Evolutionary conservation across 2,113 vertebrate species (phyloP).

Genomic region (Mesoclemmys tuberculata): DNA sequence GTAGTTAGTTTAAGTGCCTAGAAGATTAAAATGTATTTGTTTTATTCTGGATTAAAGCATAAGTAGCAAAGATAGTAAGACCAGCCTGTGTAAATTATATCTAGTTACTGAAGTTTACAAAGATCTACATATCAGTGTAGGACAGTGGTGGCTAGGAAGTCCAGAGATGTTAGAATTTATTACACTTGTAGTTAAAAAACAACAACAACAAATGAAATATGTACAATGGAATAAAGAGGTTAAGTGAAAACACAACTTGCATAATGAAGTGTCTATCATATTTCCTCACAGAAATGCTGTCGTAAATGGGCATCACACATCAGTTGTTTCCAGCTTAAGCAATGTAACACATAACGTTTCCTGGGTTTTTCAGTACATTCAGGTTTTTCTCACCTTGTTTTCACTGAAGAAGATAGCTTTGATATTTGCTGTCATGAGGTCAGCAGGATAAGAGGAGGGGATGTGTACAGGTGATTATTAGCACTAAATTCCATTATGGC

Average conservation of each 20-base stretch:
- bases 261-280: slow-evolving; percentile 56
- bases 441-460: background rate
- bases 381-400: slow-evolving; percentile 17
- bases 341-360: slow-evolving; percentile 25
- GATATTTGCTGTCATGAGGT: slow-evolving; percentile 41
- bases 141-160: slow-evolving; percentile 71
- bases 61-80: slow-evolving; percentile 65
- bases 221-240: slow-evolving; percentile 51
- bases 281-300: slow-evolving; percentile 60
- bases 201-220: slow-evolving; percentile 8
- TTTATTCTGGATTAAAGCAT: slow-evolving; percentile 71
- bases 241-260: slow-evolving; percentile 71
- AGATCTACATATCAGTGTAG: slow-evolving; percentile 25
- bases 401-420: slow-evolving; percentile 15
- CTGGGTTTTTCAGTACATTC: background rate
- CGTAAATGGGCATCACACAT: background rate
- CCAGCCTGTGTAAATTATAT: slow-evolving; percentile 45
- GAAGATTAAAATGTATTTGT: slow-evolving; percentile 75
- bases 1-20: slow-evolving; percentile 77
- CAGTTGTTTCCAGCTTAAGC: background rate
- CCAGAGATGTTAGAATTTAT: slow-evolving; percentile 72
- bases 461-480: slow-evolving; percentile 63
- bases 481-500: slow-evolving; percentile 71
- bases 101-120: slow-evolving; percentile 45
- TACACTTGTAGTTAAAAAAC: slow-evolving; percentile 71